Evolutionary conservation across 1,140 invertebrate genomes (phyloP).

Genomic region (Physella acuta): DNA sequence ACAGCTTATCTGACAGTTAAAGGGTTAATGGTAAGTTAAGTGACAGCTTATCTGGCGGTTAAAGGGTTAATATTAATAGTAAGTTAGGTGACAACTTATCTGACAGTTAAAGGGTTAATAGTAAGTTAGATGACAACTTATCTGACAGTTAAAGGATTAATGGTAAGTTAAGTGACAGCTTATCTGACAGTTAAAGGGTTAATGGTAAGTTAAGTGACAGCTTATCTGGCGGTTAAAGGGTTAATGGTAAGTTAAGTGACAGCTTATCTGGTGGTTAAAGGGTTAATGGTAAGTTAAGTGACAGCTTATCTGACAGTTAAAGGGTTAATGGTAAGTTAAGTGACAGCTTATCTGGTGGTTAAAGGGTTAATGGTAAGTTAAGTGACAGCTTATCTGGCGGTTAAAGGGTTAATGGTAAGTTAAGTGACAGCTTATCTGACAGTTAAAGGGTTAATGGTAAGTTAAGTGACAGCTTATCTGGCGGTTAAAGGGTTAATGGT

Average conservation of each 20-base stretch:
- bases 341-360: conserved; percentile 43
- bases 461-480: conserved; percentile 42
- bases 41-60: too few species aligned
- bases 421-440: conserved; percentile 44
- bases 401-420: conserved; percentile 43
- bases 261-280: conserved; percentile 40
- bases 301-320: conserved; percentile 40
- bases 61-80: too few species aligned
- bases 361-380: conserved; percentile 44
- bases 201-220: conserved; percentile 52
- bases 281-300: conserved; percentile 50
- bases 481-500: conserved; percentile 45
- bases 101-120: conserved; percentile 43
- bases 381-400: conserved; percentile 44
- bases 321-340: conserved; percentile 47
- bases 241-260: conserved; percentile 50
- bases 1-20: conserved; percentile 40
- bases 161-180: conserved; percentile 47
- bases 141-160: conserved; percentile 42
- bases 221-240: conserved; percentile 38
- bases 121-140: conserved; percentile 49
- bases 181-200: conserved; percentile 39
- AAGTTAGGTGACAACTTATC: conserved; percentile 46
- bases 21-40: conserved; percentile 47
- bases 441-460: conserved; percentile 43